Evolutionary conservation across 2,797 vertebrate genomes (phyloP).

Genomic region (Parauchenoglanis punctatus): DNA sequence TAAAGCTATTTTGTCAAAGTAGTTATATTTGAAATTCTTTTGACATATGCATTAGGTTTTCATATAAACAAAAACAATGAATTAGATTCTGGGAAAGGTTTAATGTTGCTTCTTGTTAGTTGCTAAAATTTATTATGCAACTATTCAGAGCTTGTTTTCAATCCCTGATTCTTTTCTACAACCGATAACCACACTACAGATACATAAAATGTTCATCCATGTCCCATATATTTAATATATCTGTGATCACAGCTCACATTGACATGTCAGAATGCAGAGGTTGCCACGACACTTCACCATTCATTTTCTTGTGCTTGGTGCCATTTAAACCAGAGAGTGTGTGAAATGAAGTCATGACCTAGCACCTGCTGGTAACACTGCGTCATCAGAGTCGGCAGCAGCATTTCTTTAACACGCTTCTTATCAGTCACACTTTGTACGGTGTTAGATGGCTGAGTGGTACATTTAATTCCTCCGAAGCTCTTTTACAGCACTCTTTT

Average conservation of each 20-base stretch:
- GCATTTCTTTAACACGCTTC: conserved; percentile 16
- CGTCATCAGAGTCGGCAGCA: neutral
- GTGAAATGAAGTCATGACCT: neutral
- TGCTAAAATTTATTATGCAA: neutral
- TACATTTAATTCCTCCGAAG: neutral
- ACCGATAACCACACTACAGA: neutral
- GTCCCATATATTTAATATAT: too few relatives aligned
- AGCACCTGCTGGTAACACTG: conserved; percentile 16
- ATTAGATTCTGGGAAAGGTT: too few relatives aligned
- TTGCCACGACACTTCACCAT: neutral
- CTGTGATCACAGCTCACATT: neutral
- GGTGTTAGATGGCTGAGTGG: conserved; percentile 24
- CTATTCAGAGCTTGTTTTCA: neutral
- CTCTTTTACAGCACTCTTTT: neutral
- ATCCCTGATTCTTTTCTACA: neutral
- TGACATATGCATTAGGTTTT: too few relatives aligned
- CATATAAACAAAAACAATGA: too few relatives aligned
- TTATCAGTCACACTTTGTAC: conserved; percentile 7
- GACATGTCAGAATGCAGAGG: neutral
- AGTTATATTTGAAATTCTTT: too few relatives aligned
- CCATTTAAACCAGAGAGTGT: neutral
- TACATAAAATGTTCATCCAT: neutral
- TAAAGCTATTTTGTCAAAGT: too few relatives aligned
- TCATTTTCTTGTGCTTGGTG: neutral
- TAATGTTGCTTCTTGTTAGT: neutral